A percentile compares a stretch with the other conserved stretches of the same genome.
Evolutionary conservation across 2,113 vertebrate genomes (phyloP).

Genomic region (Elgaria multicarinata): DNA sequence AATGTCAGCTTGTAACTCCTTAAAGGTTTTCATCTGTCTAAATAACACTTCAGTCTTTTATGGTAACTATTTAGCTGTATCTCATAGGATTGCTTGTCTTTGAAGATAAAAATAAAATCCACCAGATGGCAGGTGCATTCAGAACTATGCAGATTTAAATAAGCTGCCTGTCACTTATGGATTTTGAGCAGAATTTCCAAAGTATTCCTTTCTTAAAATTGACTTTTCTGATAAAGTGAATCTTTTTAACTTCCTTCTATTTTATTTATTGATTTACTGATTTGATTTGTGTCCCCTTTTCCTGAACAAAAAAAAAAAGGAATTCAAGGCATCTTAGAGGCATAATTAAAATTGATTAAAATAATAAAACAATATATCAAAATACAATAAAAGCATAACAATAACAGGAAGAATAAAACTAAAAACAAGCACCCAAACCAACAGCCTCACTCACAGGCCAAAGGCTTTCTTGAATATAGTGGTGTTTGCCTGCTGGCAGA

Average conservation of each 20-base stretch:
- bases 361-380: too few species aligned
- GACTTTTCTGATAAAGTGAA: neutral
- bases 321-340: too few species aligned
- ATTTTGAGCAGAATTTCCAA: constrained; percentile 3
- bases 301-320: too few species aligned
- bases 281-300: too few species aligned
- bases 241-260: neutral
- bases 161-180: constrained; percentile 53
- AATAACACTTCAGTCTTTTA: neutral
- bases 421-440: too few species aligned
- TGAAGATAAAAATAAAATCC: constrained; percentile 49
- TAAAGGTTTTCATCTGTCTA: constrained; percentile 3
- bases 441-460: too few species aligned
- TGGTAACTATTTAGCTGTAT: neutral
- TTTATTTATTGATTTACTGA: too few species aligned
- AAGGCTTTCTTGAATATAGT: too few species aligned
- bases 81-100: constrained; percentile 11
- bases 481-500: too few species aligned
- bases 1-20: neutral
- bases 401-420: too few species aligned
- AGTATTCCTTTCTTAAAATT: neutral
- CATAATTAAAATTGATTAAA: too few species aligned
- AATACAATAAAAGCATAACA: too few species aligned
- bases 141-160: constrained; percentile 57
- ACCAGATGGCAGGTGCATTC: constrained; percentile 69